Evolutionary conservation across 2,888 invertebrate genomes (phyloP).

Genomic region (Nymphalis urticae): DNA sequence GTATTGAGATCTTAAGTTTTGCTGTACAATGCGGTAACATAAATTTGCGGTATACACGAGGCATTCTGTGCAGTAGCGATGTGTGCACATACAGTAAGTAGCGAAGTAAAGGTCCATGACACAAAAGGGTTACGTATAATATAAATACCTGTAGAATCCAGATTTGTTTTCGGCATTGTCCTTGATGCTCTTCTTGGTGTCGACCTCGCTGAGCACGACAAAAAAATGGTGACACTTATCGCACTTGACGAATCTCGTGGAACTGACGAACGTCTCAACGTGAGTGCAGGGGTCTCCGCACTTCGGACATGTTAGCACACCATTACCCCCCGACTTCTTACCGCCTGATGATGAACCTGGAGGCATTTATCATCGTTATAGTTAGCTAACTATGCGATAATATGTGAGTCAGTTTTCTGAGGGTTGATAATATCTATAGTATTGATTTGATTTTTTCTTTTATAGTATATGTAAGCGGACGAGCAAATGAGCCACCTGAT

Average conservation of each 20-base stretch:
- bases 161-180: conserved; percentile 88
- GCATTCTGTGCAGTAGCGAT: too few relatives aligned
- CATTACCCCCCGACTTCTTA: conserved; percentile 84
- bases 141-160: conserved; percentile 81
- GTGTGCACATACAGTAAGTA: too few relatives aligned
- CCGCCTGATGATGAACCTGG: conserved; percentile 70
- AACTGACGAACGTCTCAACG: conserved; percentile 98
- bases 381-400: neutral
- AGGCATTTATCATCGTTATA: neutral
- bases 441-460: neutral
- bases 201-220: conserved; percentile 95
- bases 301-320: conserved; percentile 94
- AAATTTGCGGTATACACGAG: too few relatives aligned
- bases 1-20: too few relatives aligned
- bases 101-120: too few relatives aligned
- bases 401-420: neutral
- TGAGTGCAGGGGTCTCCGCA: conserved; percentile 98
- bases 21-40: too few relatives aligned
- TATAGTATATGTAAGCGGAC: too few relatives aligned
- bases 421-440: neutral
- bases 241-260: conserved; percentile 98
- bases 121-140: too few relatives aligned
- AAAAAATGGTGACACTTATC: conserved; percentile 99
- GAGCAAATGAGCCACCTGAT: too few relatives aligned
- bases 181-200: conserved; percentile 92